Conservation (phyloP, 2,797 vertebrate genomes). For the Chrosomus eos region DNA sequence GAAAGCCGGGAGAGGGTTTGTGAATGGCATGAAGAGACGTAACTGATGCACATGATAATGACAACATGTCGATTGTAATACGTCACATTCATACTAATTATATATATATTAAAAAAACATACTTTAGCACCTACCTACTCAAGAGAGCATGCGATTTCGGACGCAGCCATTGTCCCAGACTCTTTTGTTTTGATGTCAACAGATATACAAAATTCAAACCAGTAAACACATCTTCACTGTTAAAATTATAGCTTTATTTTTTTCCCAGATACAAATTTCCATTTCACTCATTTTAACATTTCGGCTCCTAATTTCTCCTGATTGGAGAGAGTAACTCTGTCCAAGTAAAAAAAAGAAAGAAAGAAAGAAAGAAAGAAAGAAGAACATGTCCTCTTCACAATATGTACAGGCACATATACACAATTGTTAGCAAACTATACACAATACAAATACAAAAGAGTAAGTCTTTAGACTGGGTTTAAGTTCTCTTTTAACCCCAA, state of each 20-base stretch:
- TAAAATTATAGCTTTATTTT: constrained; percentile 84
- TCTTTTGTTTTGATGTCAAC: background rate
- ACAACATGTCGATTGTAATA: no score
- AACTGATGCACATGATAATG: no score
- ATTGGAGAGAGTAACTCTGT: constrained; percentile 67
- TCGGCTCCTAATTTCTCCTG: constrained; percentile 62
- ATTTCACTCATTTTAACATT: constrained; percentile 66
- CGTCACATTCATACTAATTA: no score
- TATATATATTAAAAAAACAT: no score
- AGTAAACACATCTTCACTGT: constrained; percentile 54
- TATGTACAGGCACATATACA: constrained; percentile 83
- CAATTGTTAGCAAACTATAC: constrained; percentile 77
- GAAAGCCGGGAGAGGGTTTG: no score
- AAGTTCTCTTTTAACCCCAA: constrained; percentile 54
- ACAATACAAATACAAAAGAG: constrained; percentile 73
- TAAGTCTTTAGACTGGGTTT: constrained; percentile 52
- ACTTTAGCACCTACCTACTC: background rate
- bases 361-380: constrained; percentile 48
- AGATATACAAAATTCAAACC: background rate
- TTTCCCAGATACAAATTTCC: constrained; percentile 74
- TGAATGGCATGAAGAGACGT: no score
- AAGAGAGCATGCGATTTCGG: background rate
- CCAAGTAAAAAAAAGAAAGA: constrained; percentile 41
- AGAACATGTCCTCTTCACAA: constrained; percentile 59
- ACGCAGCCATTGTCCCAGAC: background rate